These are phyloP conservation scores for Maniola jurtina DNA, from an alignment of 1,140 invertebrate species.

Conservation along the genomic window DNA sequence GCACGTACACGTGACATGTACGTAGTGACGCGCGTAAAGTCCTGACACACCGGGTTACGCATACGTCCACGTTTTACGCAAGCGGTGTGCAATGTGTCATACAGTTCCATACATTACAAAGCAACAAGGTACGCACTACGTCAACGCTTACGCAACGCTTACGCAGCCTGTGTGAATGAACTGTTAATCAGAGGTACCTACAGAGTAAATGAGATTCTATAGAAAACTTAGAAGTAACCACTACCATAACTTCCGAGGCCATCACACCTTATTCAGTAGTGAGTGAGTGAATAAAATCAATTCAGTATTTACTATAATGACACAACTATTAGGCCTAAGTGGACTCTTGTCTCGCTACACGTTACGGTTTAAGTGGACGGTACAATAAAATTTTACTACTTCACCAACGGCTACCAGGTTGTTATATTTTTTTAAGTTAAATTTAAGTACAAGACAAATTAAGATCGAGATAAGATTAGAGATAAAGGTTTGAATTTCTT, in stretches of 20 bases:
- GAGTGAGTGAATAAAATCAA: constrained; percentile 40
- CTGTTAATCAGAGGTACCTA: too few species aligned
- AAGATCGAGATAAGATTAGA: background rate
- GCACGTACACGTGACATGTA: too few species aligned
- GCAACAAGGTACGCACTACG: too few species aligned
- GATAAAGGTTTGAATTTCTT: background rate
- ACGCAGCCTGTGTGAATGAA: too few species aligned
- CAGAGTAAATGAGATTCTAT: too few species aligned
- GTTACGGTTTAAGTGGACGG: constrained; percentile 48
- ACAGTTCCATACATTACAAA: too few species aligned
- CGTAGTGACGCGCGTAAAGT: too few species aligned
- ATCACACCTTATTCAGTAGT: background rate
- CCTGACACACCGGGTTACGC: too few species aligned
- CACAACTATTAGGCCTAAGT: constrained; percentile 58
- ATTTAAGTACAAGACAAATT: background rate
- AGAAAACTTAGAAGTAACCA: too few species aligned
- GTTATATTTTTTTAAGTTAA: constrained; percentile 25
- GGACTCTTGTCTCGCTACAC: constrained; percentile 38
- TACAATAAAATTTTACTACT: constrained; percentile 63
- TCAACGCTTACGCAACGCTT: too few species aligned
- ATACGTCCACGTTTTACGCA: too few species aligned
- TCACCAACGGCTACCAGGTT: constrained; percentile 32
- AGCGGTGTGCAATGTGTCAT: too few species aligned
- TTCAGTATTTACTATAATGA: constrained; percentile 56
- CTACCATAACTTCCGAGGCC: background rate